Evolutionary conservation across 2,113 vertebrate species (phyloP).

Genomic region (Misgurnus anguillicaudatus): DNA sequence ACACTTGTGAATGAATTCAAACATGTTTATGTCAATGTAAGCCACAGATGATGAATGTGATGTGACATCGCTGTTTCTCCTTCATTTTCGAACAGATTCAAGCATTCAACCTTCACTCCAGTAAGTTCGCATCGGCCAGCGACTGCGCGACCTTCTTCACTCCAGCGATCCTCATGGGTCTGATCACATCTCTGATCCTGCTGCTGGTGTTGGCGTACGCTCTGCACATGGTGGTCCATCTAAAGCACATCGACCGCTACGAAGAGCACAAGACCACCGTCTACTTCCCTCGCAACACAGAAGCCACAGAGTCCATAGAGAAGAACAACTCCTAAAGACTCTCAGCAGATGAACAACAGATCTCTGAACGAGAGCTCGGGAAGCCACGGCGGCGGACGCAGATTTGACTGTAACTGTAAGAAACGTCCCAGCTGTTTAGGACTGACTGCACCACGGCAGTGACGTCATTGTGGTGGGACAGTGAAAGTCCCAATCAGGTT

Average conservation of each 20-base stretch:
- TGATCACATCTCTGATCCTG: constrained; percentile 87
- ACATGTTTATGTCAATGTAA: too few relatives aligned
- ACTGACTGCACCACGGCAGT: constrained; percentile 53
- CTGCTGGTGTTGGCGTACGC: constrained; percentile 90
- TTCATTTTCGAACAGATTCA: constrained; percentile 81
- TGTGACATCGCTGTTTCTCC: too few relatives aligned
- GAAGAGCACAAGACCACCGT: constrained; percentile 86
- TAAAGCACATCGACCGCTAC: constrained; percentile 89
- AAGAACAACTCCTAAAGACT: constrained; percentile 73
- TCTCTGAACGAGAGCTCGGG: constrained; percentile 20
- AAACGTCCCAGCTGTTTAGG: neutral
- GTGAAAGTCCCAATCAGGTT: constrained; percentile 43
- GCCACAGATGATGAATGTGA: too few relatives aligned
- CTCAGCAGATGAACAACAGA: constrained; percentile 11
- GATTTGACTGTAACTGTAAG: neutral
- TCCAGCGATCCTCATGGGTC: constrained; percentile 88
- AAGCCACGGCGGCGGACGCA: neutral
- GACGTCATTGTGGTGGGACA: constrained; percentile 45
- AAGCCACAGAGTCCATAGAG: constrained; percentile 73
- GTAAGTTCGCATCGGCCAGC: constrained; percentile 83
- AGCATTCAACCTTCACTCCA: constrained; percentile 86
- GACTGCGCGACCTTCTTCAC: constrained; percentile 88
- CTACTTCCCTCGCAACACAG: constrained; percentile 78
- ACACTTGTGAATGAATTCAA: too few relatives aligned
- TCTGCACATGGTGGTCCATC: constrained; percentile 91